A percentile compares a stretch with the other conserved stretches of the same genome.
phyloP scores from a whole-genome alignment of 2,888 invertebrate genomes.

The Galerucella nymphaeae region DNA sequence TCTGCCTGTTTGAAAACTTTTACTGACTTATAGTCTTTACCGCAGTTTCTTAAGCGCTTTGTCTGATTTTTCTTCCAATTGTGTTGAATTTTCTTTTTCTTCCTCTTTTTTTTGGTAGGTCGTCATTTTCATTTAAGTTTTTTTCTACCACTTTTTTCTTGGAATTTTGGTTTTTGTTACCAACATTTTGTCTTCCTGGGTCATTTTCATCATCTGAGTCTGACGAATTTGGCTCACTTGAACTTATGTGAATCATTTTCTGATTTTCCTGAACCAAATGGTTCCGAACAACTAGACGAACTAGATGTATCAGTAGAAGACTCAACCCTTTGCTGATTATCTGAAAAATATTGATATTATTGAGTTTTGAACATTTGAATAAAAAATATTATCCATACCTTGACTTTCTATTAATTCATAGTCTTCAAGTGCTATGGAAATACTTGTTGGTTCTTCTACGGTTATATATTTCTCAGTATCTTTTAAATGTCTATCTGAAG shows the following conservation, averaged over 20 bases:
- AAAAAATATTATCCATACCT: not conserved
- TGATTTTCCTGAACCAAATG: conserved; percentile 23
- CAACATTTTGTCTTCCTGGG: not conserved
- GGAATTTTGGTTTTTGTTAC: not conserved
- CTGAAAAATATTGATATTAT: conserved; percentile 2
- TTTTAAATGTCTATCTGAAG: not conserved
- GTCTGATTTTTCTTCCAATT: conserved; percentile 25
- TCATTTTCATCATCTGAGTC: conserved; percentile 5
- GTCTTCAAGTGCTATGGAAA: not conserved
- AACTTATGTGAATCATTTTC: conserved; percentile 12
- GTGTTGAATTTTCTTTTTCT: conserved; percentile 24
- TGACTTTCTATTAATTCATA: conserved; percentile 1
- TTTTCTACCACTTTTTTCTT: not conserved
- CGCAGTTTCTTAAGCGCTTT: conserved; percentile 28
- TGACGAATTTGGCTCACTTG: conserved; percentile 4
- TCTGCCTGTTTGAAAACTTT: conserved; percentile 21
- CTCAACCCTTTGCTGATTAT: not conserved
- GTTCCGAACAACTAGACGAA: conserved; percentile 19
- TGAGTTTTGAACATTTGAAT: not conserved
- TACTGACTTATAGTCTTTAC: conserved; percentile 25
- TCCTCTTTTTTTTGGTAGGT: conserved; percentile 16
- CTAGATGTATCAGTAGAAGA: not conserved
- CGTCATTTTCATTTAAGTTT: conserved; percentile 2
- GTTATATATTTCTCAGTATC: conserved; percentile 4
- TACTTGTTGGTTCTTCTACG: not conserved